A percentile compares a stretch with the other conserved stretches of the same genome.
phyloP scores from a whole-genome alignment of 2,113 vertebrate species.

The Sialia sialis region DNA sequence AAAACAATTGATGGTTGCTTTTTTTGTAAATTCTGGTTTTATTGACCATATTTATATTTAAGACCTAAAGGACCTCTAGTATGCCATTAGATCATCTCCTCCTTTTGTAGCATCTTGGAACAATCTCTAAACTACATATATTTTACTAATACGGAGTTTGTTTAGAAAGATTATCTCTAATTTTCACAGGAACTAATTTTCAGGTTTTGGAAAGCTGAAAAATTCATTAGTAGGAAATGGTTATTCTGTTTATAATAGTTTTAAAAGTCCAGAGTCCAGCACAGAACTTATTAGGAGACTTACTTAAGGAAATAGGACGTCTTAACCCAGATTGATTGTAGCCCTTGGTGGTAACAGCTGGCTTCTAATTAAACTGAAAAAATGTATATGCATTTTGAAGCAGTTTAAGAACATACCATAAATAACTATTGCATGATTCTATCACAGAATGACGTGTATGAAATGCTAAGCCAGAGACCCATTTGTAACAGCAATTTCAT shows the following conservation, averaged over 20 bases:
- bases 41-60: neutral
- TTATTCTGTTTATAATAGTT: conserved; percentile 56
- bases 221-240: conserved; percentile 51
- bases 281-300: conserved; percentile 61
- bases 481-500: conserved; percentile 31
- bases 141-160: conserved; percentile 17
- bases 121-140: neutral
- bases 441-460: conserved; percentile 30
- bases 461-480: conserved; percentile 2
- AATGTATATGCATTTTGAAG: conserved; percentile 65
- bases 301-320: conserved; percentile 61
- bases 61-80: neutral
- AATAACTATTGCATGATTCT: conserved; percentile 58
- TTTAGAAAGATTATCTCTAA: conserved; percentile 34
- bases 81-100: conserved; percentile 7
- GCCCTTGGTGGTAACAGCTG: conserved; percentile 63
- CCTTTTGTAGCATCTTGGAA: neutral
- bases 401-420: conserved; percentile 59
- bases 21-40: conserved; percentile 26
- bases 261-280: conserved; percentile 50
- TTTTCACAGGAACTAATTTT: conserved; percentile 27
- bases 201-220: conserved; percentile 43
- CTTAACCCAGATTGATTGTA: conserved; percentile 71
- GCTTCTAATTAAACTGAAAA: conserved; percentile 70
- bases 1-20: neutral